phyloP scores from a whole-genome alignment of 2,797 vertebrate genomes.

The Xenentodon cancila region DNA sequence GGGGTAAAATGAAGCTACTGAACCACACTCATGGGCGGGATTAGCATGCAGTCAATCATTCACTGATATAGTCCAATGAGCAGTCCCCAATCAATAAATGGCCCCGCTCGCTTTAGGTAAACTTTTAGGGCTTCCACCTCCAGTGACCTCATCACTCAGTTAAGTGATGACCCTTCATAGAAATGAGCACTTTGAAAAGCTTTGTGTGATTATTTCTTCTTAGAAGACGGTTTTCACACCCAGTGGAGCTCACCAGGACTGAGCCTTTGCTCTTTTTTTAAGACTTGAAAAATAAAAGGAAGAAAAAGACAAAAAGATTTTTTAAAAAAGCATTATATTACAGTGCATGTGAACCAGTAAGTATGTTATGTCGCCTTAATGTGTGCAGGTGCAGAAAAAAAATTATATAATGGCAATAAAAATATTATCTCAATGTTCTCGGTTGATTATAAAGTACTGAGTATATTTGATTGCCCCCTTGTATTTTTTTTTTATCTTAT shows the following conservation, averaged over 20 bases:
- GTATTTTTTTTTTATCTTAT: conserved; percentile 1
- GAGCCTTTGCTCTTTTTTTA: not conserved
- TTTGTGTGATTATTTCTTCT: conserved; percentile 49
- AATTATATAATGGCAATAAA: conserved; percentile 1
- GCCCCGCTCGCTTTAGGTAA: conserved; percentile 61
- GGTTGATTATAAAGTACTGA: not conserved
- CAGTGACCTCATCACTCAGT: conserved; percentile 51
- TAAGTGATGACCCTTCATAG: conserved; percentile 34
- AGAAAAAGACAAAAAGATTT: too few relatives aligned
- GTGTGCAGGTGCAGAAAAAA: not conserved
- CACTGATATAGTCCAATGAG: conserved; percentile 75
- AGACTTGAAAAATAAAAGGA: conserved; percentile 28
- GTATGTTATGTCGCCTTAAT: too few relatives aligned
- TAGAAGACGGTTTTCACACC: conserved; percentile 6
- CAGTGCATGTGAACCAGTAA: too few relatives aligned
- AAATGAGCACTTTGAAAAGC: conserved; percentile 34
- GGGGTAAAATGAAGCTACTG: conserved; percentile 77
- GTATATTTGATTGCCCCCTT: conserved; percentile 1
- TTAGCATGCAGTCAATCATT: conserved; percentile 79
- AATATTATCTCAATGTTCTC: conserved; percentile 8
- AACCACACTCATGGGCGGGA: conserved; percentile 72
- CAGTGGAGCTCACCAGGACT: not conserved
- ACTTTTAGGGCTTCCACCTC: conserved; percentile 53
- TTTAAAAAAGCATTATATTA: too few relatives aligned
- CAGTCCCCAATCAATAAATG: conserved; percentile 74